Evolutionary conservation across 2,888 invertebrate species (phyloP), one percentile per base, ranked within the genome.

Genomic region (Dasysyrphus tricinctus): DNA sequence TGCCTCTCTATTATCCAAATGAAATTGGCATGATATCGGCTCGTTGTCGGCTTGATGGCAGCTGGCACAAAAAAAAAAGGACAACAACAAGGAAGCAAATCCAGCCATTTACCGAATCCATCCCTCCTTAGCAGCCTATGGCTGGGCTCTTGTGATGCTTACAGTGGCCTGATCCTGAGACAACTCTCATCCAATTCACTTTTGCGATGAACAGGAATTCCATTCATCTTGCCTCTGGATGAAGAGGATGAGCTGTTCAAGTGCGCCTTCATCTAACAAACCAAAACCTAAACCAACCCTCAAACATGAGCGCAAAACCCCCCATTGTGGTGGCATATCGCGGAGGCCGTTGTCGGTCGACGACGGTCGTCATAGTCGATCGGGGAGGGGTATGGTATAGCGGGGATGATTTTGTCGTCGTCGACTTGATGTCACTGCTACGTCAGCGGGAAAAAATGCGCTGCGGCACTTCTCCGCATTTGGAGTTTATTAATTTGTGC

Each of bases 401-500:
- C 16, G 69, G 73, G 73, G 69, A 82, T 83, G 83, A 84, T 81
- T n/a, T n/a, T 86, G 88, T 85, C 87, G 88, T 85, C 87, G 88
- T 83, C 88, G 88, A 82, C 88, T 88, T 82, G 88, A 89, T 88
- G 83, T 89, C 87, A 88, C 80, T 80, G 88, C 86, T 81, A 88
- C 88, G 88, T 88, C 88, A 89, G 88, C 88, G 84, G 83, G 84
- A 89, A 89, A 88, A 87, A 87, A 83, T 87, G 83, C 83, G 79
- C 87, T 76, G 83, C 82, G 87, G 83, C 88, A 88, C 87, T 87
- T 89, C 88, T 83, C 73, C 80, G 87, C 82, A 83, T 87, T 82
- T 80, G 76, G 88, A 88, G 88, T 89, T 89, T 89, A 89, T 89
- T 89, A 89, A 89, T 89, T 89, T 89, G 88, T 88, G 88, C 88